Percentiles rank a stretch among this genome's conserved stretches.
These are phyloP conservation scores for Irena cyanogastra DNA, from an alignment of 2,113 vertebrate species.

Conservation along the genomic window DNA sequence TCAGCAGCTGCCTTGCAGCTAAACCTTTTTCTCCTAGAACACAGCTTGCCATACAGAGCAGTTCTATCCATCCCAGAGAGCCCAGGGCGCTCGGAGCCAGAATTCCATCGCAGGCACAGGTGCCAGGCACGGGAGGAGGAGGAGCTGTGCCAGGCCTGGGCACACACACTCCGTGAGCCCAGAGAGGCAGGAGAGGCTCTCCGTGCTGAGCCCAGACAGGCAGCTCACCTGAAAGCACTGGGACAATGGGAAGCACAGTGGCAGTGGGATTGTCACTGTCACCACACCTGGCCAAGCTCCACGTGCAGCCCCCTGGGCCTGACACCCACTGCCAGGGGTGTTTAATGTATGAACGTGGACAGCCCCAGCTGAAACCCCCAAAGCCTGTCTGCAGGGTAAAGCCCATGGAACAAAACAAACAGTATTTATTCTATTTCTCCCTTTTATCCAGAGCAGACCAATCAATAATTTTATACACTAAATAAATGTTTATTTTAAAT, in stretches of 20 bases:
- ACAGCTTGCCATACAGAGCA: neutral
- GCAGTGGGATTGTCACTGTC: neutral
- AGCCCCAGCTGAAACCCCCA: neutral
- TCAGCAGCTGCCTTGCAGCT: neutral
- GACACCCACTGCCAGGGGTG: rapidly evolving
- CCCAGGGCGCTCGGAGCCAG: neutral
- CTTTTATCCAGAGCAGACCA: neutral
- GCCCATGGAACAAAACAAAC: neutral
- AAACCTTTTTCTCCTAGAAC: rapidly evolving
- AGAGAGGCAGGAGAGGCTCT: neutral
- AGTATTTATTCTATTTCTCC: neutral
- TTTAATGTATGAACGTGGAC: rapidly evolving
- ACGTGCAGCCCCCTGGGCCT: neutral
- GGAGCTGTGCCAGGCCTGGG: neutral
- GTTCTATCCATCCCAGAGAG: rapidly evolving
- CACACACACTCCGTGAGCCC: rapidly evolving
- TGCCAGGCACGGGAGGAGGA: rapidly evolving
- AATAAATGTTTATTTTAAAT: neutral
- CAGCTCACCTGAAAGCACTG: rapidly evolving
- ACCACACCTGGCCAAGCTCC: rapidly evolving
- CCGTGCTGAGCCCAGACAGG: rapidly evolving
- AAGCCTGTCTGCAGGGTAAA: neutral
- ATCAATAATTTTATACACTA: neutral
- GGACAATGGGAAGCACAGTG: neutral
- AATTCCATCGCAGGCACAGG: rapidly evolving